These are phyloP conservation scores for Elgaria multicarinata DNA, from an alignment of 2,113 vertebrate genomes.

Conservation along the genomic window DNA sequence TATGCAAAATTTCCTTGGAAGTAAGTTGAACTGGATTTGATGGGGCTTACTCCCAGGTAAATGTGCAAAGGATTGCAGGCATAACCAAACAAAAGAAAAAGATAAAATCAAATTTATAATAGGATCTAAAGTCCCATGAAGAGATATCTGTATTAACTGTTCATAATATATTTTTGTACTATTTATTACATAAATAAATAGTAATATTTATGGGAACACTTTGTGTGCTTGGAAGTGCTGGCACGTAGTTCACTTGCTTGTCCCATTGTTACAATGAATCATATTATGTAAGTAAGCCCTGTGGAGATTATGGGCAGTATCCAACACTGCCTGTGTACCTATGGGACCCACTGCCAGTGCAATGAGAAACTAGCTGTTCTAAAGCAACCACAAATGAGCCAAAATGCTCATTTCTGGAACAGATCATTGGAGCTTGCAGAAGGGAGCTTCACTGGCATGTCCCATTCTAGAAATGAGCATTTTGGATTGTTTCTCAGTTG, in stretches of 20 bases:
- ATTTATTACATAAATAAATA: background rate
- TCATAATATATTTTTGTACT: background rate
- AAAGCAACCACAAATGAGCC: too few species aligned
- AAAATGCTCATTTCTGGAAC: too few species aligned
- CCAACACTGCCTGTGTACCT: too few species aligned
- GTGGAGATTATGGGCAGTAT: background rate
- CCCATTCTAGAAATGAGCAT: too few species aligned
- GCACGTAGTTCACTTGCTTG: background rate
- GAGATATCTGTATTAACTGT: background rate
- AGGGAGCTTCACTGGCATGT: too few species aligned
- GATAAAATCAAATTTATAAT: background rate
- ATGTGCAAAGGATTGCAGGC: background rate
- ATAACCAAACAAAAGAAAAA: background rate
- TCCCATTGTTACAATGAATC: background rate
- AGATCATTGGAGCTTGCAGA: too few species aligned
- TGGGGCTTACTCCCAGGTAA: background rate
- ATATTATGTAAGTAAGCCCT: background rate
- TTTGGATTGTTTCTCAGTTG: too few species aligned
- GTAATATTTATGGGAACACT: background rate
- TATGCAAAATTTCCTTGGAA: background rate
- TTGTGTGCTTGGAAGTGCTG: background rate
- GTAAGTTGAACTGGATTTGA: background rate
- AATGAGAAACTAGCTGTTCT: too few species aligned
- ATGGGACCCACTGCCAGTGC: too few species aligned
- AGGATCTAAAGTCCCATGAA: background rate